A percentile compares a stretch with the other conserved stretches of the same genome.
Conservation (phyloP, 2,888 invertebrate species). For the Cistogaster globosa region DNA sequence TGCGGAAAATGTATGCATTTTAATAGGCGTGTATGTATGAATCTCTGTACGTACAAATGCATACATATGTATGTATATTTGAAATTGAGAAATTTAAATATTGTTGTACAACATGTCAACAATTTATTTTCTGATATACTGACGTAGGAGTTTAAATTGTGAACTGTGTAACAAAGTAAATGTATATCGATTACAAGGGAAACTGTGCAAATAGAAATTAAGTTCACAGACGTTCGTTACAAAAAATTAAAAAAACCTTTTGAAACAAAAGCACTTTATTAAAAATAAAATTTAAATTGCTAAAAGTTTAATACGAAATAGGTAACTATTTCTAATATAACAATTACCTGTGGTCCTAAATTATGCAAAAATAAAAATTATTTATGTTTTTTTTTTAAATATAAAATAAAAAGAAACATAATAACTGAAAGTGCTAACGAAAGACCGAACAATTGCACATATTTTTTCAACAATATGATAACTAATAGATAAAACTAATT, state of each 20-base stretch:
- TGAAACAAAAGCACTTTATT: neutral
- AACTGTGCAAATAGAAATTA: conserved; percentile 34
- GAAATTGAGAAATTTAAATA: conserved; percentile 61
- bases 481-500: too few species aligned
- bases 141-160: conserved; percentile 36
- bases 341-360: too few species aligned
- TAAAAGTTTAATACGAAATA: too few species aligned
- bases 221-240: conserved; percentile 7
- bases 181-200: conserved; percentile 45
- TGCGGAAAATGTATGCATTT: conserved; percentile 49
- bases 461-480: too few species aligned
- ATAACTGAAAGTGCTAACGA: too few species aligned
- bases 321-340: too few species aligned
- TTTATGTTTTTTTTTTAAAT: too few species aligned
- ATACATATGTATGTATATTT: too few species aligned
- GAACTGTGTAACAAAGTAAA: conserved; percentile 45
- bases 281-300: too few species aligned
- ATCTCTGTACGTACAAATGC: conserved; percentile 29
- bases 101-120: conserved; percentile 62
- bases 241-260: conserved; percentile 9
- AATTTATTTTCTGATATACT: conserved; percentile 58
- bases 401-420: too few species aligned
- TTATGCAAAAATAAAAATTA: too few species aligned
- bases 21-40: conserved; percentile 44
- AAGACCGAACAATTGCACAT: too few species aligned